Conservation (phyloP, 2,797 vertebrate genomes). For the Gymnodraco acuticeps region DNA sequence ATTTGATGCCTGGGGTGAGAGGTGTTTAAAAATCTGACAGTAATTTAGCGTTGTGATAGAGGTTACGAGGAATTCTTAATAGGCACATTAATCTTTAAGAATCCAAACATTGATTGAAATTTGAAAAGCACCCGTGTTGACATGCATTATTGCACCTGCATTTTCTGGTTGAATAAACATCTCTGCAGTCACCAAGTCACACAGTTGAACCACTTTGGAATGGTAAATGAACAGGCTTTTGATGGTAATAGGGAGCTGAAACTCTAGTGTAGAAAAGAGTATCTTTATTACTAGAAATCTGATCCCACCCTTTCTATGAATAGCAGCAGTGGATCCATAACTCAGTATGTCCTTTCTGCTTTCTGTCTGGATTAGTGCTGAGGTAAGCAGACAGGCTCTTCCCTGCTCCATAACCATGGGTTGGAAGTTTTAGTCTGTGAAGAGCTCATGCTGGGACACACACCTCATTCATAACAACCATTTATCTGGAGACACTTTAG, state of each 20-base stretch:
- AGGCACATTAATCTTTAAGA: neutral
- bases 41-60: conserved; percentile 17
- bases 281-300: conserved; percentile 50
- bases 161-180: conserved; percentile 12
- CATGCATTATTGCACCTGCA: neutral
- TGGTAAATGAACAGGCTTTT: neutral
- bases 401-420: conserved; percentile 52
- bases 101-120: conserved; percentile 14
- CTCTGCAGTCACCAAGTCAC: neutral
- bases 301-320: conserved; percentile 56
- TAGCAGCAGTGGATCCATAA: conserved; percentile 59
- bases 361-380: conserved; percentile 65
- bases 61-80: conserved; percentile 32
- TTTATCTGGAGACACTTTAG: conserved; percentile 65
- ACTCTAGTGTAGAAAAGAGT: conserved; percentile 20
- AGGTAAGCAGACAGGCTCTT: conserved; percentile 69
- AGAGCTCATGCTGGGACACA: conserved; percentile 47
- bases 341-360: conserved; percentile 42
- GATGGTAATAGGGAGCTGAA: conserved; percentile 16
- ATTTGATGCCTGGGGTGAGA: conserved; percentile 12
- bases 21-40: conserved; percentile 32
- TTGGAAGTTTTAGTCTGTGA: conserved; percentile 60
- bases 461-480: conserved; percentile 56
- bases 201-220: neutral
- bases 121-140: conserved; percentile 17